These are phyloP conservation scores for Craniophora ligustri DNA, from an alignment of 2,888 invertebrate species.

Conservation along the genomic window DNA sequence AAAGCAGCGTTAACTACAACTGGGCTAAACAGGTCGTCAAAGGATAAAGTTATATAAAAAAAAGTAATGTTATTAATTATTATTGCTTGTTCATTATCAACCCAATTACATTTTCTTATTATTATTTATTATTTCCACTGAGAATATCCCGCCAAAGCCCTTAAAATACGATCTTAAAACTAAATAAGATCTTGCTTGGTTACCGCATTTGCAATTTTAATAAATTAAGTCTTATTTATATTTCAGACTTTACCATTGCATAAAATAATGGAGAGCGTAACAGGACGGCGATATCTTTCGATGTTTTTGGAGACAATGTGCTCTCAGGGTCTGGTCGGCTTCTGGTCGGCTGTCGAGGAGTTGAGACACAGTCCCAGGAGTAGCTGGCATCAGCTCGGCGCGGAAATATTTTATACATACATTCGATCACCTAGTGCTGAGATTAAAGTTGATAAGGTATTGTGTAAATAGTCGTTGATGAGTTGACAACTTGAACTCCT, in stretches of 20 bases:
- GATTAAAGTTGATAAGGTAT: slow-evolving; percentile 93
- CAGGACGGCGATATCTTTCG: slow-evolving; percentile 94
- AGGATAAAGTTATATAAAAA: too few relatives aligned
- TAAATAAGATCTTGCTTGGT: neutral
- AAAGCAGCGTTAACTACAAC: too few relatives aligned
- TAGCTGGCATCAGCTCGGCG: slow-evolving; percentile 95
- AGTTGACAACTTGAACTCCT: too few relatives aligned
- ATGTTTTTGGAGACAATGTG: slow-evolving; percentile 95
- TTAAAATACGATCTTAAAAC: neutral
- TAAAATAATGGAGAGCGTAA: slow-evolving; percentile 92
- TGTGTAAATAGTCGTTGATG: neutral
- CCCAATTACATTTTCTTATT: too few relatives aligned
- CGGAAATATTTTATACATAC: slow-evolving; percentile 97
- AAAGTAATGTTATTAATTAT: too few relatives aligned
- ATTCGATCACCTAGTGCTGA: slow-evolving; percentile 94
- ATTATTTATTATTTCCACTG: neutral
- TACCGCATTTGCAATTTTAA: neutral
- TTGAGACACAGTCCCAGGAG: slow-evolving; percentile 92
- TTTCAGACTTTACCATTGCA: slow-evolving; percentile 91
- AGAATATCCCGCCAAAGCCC: neutral
- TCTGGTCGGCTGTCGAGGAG: slow-evolving; percentile 96
- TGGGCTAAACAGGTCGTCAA: too few relatives aligned
- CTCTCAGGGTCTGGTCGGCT: slow-evolving; percentile 95
- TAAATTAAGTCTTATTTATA: neutral
- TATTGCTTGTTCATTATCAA: too few relatives aligned